Base-by-base conservation (phyloP, 1,140 invertebrate species). In the Streblospio benedicti region DNA sequence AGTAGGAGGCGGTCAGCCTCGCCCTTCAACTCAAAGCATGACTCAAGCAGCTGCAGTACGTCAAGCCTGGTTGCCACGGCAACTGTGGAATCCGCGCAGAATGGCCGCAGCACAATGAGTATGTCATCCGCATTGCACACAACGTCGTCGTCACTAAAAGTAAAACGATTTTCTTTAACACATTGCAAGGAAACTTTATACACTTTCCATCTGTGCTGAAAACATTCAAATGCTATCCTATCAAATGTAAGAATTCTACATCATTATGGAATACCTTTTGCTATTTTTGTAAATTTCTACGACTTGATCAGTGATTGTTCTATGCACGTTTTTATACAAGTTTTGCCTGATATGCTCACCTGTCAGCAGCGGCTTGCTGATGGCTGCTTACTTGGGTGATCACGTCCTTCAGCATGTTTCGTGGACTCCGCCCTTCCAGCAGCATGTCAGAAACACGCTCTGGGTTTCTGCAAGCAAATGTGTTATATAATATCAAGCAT, bases 11-110 rank as follows among this genome's bases (percentile, higher is more conserved):
- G 41, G 45, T 73, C 71, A n/a, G n/a, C n/a, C n/a, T n/a, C n/a
- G n/a, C n/a, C n/a, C n/a, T 41, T 65, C 66, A n/a, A 65, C 65
- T 50, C 61, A 63, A 16, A 73, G 53, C 18, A 63, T 45, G 59
- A 71, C 71, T 72, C 71, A 4, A 75, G 56, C 20, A 71, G 65
- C 47, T 67, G 54, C 23, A 75, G 59, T 1, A 73, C 65, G 59
- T 69, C 65, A 16, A 73, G 66, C 45, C 71, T 57, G 5, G 67
- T 65, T 49, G 70, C 60, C 6, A 71, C 68, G 49, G 61, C 51
- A 9, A 75, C 58, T 55, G 52, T 59, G 12, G 61, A 44, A 52
- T 75, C 71, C 32, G 71, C 67, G 59, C 68, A 69, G 54, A 72
- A 73, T 41, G 69, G 69, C 16, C 70, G 60, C 27, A 75, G 50